phyloP scores from a whole-genome alignment of 30 jellyfish, hydroid and myxozoan species.

The Hydractinia echinata region DNA sequence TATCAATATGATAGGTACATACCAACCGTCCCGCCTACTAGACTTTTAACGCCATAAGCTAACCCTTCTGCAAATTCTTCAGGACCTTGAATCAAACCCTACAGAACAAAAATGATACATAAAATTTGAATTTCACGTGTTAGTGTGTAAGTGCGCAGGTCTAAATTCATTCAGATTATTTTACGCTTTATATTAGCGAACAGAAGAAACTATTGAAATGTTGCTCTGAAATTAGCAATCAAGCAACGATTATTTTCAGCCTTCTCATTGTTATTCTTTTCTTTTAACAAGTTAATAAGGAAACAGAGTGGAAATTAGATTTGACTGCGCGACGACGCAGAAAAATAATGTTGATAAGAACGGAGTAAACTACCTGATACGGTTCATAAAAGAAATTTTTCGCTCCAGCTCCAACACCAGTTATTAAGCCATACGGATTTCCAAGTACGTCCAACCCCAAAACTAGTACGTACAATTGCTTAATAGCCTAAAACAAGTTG shows the following conservation, averaged over 20 bases:
- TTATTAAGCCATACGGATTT: constrained; percentile 82
- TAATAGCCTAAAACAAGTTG: constrained; percentile 55
- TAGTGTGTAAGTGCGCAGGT: too few relatives aligned
- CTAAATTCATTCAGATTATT: too few relatives aligned
- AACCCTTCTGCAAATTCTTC: constrained; percentile 98
- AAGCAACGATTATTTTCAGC: too few relatives aligned
- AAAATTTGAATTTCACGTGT: not conserved
- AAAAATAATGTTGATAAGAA: too few relatives aligned
- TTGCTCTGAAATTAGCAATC: too few relatives aligned
- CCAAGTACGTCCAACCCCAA: constrained; percentile 96
- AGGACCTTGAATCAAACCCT: constrained; percentile 99
- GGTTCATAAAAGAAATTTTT: constrained; percentile 93
- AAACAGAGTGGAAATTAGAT: too few relatives aligned
- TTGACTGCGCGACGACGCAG: too few relatives aligned
- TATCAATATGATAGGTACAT: constrained; percentile 16
- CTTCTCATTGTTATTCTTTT: too few relatives aligned
- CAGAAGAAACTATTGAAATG: too few relatives aligned
- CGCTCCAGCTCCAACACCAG: constrained; percentile 96
- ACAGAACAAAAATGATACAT: not conserved
- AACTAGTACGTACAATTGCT: constrained; percentile 78
- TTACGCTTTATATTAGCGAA: too few relatives aligned
- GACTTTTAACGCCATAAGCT: constrained; percentile 95
- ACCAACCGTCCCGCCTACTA: constrained; percentile 99
- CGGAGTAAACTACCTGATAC: constrained; percentile 55
- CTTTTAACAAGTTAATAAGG: too few relatives aligned